Evolutionary conservation across 2,888 invertebrate species (phyloP), one percentile per base, ranked within the genome.

Genomic region (Scrobipalpa atriplicella): DNA sequence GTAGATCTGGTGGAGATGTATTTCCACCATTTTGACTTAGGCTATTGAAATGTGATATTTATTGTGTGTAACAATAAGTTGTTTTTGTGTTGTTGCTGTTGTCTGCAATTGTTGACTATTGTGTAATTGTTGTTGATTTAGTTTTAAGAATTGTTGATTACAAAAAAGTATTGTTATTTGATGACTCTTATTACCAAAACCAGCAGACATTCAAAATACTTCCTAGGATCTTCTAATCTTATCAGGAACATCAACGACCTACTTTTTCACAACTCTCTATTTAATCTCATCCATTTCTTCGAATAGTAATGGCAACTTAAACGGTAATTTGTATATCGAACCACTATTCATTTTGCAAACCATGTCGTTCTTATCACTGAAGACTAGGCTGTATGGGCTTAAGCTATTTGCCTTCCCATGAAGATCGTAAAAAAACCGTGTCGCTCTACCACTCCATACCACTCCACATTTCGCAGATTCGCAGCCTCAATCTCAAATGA

Each of bases 51-150:
- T 92, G 92, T 92, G 92, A 92, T 92, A 92, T 92, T 92, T 92
- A 92, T 92, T 91, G 89, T 87, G 87, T 90, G 87, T 76, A 76
- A 78, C 78, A 78, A 80, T 75, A 75, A 78, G 78, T 78, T 80
- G 36, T 62, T 80, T 82, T 84, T 82, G 75, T 83, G 82, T 75
- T 79, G 77, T 81, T 83, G 81, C 78, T 88, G 85, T 86, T 89
- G 89, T 83, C 85, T 83, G 87, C 83, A 79, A 75, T 82, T 92
- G 92, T 92, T 92, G 92, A 89, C 80, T 90, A 90, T 84, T 92
- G 86, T 88, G 85, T 92, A 91, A 85, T 88, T 90, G 87, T 88
- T 89, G 80, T 88, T 89, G 80, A 82, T 83, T 83, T 82, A 83
- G 73, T 76, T 75, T 77, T 80, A 77, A 75, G 75, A 41, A 71